Base-by-base conservation (phyloP, 1,140 invertebrate genomes). In the Zaprionus nigranus region DNA sequence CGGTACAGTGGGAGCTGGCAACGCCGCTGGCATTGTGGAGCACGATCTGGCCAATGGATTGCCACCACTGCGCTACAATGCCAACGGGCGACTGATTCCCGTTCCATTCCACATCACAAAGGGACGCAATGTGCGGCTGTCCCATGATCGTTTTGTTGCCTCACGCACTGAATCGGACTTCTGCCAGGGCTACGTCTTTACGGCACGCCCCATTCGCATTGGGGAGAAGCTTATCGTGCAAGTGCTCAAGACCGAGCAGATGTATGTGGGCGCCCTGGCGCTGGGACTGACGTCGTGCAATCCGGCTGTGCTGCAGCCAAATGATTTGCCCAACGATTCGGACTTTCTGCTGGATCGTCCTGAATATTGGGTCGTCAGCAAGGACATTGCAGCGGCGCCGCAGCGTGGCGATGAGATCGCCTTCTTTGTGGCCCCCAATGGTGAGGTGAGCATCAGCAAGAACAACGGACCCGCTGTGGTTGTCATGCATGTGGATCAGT, bases 301-400 rank as follows among this genome's bases (percentile, higher is more conserved):
- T 92, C 98, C 98, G 1, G 94, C 95, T 0, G 94, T 94, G 9
- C 83, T 99, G 9, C 94, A 95, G 40, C 93, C 94, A 0, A 94
- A 94, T 13, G 97, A 98, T 80, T 93, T 99, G 9, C 99, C 99
- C 0, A 98, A 99, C 79, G 98, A 99, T 93, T 96, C 97, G 0
- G 98, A 99, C 83, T 94, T 97, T 26, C 93, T 99, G 1, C 92
- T 99, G 3, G 98, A 99, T 92, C 94, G 98, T n/a, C 97, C 96
- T 0, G 98, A 99, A 87, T 99, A 99, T 92, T 99, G 98, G 98
- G 98, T 99, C 2, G 97, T 99, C 1, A 96, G 97, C 78, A 97
- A 98, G 82, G 97, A 99, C 91, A 97, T 99, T 2, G 97, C 97
- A 0, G 95, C 96, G 30, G 96, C 94, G 40, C 95, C 98, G 0